Conservation (phyloP, 2,797 vertebrate species). For the Pangasius mekongensis region DNA sequence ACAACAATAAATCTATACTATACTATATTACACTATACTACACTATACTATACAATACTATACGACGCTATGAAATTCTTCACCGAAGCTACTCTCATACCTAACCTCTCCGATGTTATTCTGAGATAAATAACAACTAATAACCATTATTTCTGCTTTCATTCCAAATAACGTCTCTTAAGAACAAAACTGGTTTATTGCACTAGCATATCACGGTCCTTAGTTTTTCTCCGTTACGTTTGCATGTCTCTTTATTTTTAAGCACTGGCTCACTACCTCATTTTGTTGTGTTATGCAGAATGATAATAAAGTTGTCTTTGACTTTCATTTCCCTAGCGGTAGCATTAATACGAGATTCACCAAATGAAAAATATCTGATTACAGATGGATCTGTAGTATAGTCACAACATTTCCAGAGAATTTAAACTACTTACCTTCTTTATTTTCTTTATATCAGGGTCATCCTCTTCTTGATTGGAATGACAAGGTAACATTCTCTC, state of each 20-base stretch:
- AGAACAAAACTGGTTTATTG: neutral
- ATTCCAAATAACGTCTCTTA: neutral
- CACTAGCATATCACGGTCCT: neutral
- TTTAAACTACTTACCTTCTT: constrained; percentile 84
- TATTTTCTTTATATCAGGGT: constrained; percentile 96
- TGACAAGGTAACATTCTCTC: constrained; percentile 85
- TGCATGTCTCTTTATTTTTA: neutral
- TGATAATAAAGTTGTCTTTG: neutral
- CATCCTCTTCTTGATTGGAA: constrained; percentile 88
- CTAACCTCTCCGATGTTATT: neutral
- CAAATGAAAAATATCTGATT: neutral
- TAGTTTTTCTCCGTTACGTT: neutral
- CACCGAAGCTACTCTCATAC: neutral
- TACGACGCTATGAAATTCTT: neutral
- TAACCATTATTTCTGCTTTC: neutral
- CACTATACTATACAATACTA: neutral
- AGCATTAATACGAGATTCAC: neutral
- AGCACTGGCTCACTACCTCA: neutral
- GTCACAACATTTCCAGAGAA: neutral
- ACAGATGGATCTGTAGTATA: neutral
- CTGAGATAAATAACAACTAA: neutral
- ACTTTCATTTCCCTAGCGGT: neutral
- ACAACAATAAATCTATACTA: too few relatives aligned
- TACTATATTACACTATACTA: neutral
- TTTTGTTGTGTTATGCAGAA: neutral